Conservation (phyloP, 1,140 invertebrate genomes). For the Sitophilus oryzae region DNA sequence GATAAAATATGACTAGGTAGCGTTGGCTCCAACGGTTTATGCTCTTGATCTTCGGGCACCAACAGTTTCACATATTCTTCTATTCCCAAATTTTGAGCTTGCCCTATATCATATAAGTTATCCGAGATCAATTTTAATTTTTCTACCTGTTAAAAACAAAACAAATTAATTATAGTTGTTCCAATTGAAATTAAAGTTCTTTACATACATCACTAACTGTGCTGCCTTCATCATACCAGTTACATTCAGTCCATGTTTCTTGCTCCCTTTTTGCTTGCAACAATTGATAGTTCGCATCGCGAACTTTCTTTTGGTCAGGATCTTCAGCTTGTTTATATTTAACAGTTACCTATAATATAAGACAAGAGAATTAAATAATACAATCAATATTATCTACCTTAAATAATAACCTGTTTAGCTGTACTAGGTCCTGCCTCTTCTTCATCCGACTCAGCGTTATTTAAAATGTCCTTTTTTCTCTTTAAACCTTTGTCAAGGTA, state of each 20-base stretch:
- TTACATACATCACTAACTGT: constrained; percentile 33
- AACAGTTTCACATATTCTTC: constrained; percentile 63
- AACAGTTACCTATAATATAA: constrained; percentile 52
- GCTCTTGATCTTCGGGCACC: constrained; percentile 57
- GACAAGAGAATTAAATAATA: neutral
- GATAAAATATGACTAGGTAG: constrained; percentile 49
- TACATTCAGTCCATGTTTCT: constrained; percentile 69
- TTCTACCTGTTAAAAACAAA: constrained; percentile 31
- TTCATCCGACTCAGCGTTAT: constrained; percentile 52
- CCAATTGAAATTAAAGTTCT: constrained; percentile 25
- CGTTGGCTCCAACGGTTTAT: constrained; percentile 51
- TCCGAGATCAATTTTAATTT: constrained; percentile 53
- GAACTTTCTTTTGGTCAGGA: constrained; percentile 65
- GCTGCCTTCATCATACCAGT: constrained; percentile 50
- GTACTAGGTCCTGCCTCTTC: constrained; percentile 51
- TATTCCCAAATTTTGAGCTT: constrained; percentile 49
- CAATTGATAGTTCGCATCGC: constrained; percentile 63
- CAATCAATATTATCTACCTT: neutral
- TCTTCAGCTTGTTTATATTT: constrained; percentile 70
- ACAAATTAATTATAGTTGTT: constrained; percentile 31
- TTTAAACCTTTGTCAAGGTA: constrained; percentile 77
- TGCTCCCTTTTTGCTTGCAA: constrained; percentile 64
- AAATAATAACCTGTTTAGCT: constrained; percentile 37
- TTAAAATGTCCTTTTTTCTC: constrained; percentile 54
- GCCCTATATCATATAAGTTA: constrained; percentile 49